Evolutionary conservation across 2,797 vertebrate genomes (phyloP).

Genomic region (Limnodromus scolopaceus): DNA sequence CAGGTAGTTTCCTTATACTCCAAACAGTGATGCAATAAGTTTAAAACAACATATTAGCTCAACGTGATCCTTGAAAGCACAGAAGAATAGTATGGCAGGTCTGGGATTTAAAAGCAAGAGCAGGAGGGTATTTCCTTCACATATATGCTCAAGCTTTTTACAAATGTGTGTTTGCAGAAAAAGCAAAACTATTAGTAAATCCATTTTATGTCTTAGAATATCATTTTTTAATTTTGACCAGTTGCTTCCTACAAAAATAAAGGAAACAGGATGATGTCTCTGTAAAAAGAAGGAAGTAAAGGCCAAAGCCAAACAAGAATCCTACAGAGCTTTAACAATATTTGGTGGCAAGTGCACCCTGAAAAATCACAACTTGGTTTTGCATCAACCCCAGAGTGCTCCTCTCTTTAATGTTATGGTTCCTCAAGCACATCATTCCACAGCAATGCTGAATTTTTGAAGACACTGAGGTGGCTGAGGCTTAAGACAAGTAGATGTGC

Average conservation of each 20-base stretch:
- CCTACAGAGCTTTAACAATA: background rate
- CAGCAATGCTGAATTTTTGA: background rate
- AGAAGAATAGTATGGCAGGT: background rate
- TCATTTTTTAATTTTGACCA: background rate
- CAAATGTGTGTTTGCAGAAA: background rate
- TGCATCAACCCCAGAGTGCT: accelerated
- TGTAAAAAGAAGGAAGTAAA: background rate
- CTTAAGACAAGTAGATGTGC: background rate
- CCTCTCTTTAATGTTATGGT: background rate
- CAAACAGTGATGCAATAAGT: background rate
- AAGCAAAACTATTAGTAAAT: background rate
- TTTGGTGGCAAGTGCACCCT: background rate
- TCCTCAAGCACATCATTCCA: background rate
- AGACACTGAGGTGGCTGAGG: background rate
- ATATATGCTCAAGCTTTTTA: background rate
- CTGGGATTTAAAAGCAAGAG: background rate
- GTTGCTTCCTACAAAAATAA: background rate
- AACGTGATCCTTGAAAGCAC: background rate
- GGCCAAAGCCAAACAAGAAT: background rate
- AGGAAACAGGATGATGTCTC: background rate
- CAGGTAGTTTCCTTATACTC: background rate
- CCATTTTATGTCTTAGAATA: background rate
- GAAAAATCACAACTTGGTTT: background rate
- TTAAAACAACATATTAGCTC: background rate
- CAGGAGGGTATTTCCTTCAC: background rate